Evolutionary conservation across 2,797 vertebrate genomes (phyloP).

Genomic region (Brachyalestes nurse): DNA sequence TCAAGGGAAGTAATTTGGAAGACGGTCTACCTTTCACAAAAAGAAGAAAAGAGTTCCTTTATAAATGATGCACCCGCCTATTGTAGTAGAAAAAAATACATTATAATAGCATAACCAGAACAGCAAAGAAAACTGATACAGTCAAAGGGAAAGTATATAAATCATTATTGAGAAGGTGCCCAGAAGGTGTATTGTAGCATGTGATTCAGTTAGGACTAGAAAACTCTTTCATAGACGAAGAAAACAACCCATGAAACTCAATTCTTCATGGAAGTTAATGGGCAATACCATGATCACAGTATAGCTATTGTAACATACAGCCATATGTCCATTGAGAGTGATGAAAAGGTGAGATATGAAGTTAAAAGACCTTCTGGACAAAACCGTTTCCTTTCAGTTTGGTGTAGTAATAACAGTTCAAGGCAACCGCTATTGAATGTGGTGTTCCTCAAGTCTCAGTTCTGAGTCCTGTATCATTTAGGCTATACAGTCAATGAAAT

Average conservation of each 20-base stretch:
- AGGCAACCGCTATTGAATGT: background rate
- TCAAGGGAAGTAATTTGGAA: conserved; percentile 86
- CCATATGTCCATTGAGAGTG: background rate
- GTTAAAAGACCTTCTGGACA: background rate
- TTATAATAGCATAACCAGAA: conserved; percentile 83
- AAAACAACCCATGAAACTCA: conserved; percentile 8
- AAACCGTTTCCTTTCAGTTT: background rate
- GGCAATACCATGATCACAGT: background rate
- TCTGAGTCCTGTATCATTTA: background rate
- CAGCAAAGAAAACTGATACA: conserved; percentile 76
- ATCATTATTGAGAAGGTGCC: conserved; percentile 72
- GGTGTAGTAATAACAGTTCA: background rate
- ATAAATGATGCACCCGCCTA: conserved; percentile 79
- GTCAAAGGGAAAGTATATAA: conserved; percentile 71
- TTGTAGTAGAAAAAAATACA: conserved; percentile 82
- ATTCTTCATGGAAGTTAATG: conserved; percentile 7
- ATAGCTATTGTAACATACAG: background rate
- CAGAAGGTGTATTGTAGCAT: conserved; percentile 61
- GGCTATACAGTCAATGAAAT: background rate
- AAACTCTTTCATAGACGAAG: background rate
- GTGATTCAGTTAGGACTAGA: conserved; percentile 67
- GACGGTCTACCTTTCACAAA: conserved; percentile 78
- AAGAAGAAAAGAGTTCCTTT: conserved; percentile 79
- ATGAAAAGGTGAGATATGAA: background rate
- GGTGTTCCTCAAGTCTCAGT: background rate